Evolutionary conservation across 2,888 invertebrate genomes (phyloP), one percentile per base, ranked within the genome.

Genomic region (Oeneis ivallda): DNA sequence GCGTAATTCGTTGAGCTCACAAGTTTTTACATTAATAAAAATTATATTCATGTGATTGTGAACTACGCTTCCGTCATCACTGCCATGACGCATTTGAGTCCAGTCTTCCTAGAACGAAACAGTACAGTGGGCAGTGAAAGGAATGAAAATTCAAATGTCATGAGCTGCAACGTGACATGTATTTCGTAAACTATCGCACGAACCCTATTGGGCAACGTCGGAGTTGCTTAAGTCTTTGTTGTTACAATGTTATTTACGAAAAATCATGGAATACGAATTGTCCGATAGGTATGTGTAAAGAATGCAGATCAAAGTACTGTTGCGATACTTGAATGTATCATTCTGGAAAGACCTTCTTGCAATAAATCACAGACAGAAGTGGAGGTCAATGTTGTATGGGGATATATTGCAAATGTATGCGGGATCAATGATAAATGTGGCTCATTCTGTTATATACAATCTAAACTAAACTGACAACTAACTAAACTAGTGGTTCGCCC

Each of bases 171-270:
- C 86, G 87, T 86, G 86, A 85, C 81, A 77, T 75, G 72, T 53
- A 79, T 91, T 88, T 89, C 88, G 89, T 83, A 89, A 90, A 86
- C 75, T 76, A 79, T 73, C 83, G 82, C 84, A 80, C 82, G 78
- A 76, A 75, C 71, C 47, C 70, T 78, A 77, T 87, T 86, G 75
- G 70, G 86, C 80, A 87, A 88, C 73, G 43, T 61, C 69, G 82
- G 82, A 76, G 78, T 84, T 84, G 82, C 81, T 17, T 54, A 79
- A 76, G 76, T 75, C 82, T 81, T 83, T 85, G 82, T 83, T 80
- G n/a, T 80, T 77, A 79, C 70, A 59, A 68, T 65, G 50, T 68
- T 67, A 71, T 67, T 62, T 70, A 57, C 57, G 59, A 66, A 73
- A 52, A 65, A 57, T n/a, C 49, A 17, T 62, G 53, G 62, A 60